Evolutionary conservation across 2,113 vertebrate genomes (phyloP).

Genomic region (Mustelus asterias): DNA sequence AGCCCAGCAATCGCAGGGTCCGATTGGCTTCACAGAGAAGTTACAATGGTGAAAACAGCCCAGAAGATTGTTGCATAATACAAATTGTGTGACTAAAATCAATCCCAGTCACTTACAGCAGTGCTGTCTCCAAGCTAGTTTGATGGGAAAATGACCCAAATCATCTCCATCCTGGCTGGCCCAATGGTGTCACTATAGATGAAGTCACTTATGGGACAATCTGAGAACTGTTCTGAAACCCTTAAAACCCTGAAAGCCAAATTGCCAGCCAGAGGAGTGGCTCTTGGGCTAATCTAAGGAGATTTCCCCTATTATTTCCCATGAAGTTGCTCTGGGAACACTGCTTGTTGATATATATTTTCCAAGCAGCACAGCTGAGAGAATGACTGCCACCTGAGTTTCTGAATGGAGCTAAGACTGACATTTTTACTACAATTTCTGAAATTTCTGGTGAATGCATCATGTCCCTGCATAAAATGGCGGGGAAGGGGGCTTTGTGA

Average conservation of each 20-base stretch:
- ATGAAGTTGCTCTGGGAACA: background rate
- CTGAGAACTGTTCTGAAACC: background rate
- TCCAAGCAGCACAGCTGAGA: background rate
- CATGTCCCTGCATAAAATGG: background rate
- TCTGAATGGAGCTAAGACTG: background rate
- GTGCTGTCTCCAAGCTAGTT: background rate
- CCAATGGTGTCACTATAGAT: background rate
- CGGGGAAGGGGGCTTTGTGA: too few relatives aligned
- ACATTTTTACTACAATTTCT: background rate
- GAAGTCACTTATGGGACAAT: background rate
- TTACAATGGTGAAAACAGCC: too few relatives aligned
- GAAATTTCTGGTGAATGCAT: background rate
- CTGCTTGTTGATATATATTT: background rate
- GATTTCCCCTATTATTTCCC: background rate
- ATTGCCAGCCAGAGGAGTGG: background rate
- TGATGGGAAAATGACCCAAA: background rate
- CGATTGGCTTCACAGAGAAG: too few relatives aligned
- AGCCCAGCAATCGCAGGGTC: too few relatives aligned
- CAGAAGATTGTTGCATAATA: background rate
- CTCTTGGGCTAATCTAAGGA: background rate
- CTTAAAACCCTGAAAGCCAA: background rate
- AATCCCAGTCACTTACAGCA: background rate
- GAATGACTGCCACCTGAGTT: background rate
- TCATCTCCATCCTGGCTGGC: background rate
- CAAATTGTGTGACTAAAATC: background rate